Base-by-base conservation (phyloP, 2,888 invertebrate genomes). In the Nomada hirtipes region DNA sequence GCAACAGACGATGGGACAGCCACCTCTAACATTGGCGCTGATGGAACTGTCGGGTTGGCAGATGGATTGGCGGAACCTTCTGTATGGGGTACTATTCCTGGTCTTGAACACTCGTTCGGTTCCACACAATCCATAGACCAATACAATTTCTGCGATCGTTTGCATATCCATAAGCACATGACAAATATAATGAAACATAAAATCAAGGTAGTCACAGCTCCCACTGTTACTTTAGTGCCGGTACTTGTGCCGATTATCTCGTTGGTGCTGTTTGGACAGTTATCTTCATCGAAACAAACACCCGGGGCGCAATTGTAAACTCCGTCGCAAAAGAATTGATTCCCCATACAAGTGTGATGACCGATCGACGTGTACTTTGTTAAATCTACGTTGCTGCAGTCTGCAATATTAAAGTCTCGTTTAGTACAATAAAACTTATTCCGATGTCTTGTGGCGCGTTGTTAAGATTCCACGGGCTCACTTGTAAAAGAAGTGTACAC, bases 141-240 rank as follows among this genome's bases (percentile, higher is more conserved):
- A 85, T 95, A 95, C n/a, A 95, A 89, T 77, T 94, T 93, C 79
- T 94, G 94, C 55, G 94, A 93, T 78, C 93, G 94, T 55, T 94
- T 93, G 84, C 95, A 95, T 47, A 94, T 92, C 94, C 94, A 95
- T 44, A 95, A 83, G 73, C 94, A 94, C 80, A 94, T 91, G 18
- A 94, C 89, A 86, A 95, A 95, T 79, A 95, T 89, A n/a, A 94
- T 90, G 85, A 95, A 95, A 47, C 94, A 91, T 13, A 95, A 86
- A 53, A 94, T 90, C 70, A 95, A 92, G 15, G 94, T 92, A 3
- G 94, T 94, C 20, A 95, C 94, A 1, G 95, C 95, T 36, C 94
- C 94, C 13, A 95, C 92, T 13, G 95, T 93, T 23, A 95, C 94
- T 90, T 94, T 95, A 11, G 93, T 93, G 20, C 93, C 92, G 0